phyloP scores from a whole-genome alignment of 2,113 vertebrate species.

The Myotis yumanensis region DNA sequence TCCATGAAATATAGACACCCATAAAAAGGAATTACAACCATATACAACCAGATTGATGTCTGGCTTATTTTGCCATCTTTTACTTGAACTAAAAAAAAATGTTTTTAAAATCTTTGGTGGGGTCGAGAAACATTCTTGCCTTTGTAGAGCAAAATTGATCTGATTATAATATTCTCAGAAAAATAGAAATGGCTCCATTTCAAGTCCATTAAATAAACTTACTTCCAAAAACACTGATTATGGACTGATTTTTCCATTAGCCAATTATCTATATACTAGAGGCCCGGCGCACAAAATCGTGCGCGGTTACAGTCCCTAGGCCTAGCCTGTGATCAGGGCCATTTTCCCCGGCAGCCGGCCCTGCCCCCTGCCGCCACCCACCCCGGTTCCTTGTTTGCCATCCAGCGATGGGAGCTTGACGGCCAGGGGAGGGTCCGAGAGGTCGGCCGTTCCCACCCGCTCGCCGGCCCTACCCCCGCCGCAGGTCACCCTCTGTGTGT shows the following conservation, averaged over 20 bases:
- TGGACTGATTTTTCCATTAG: constrained; percentile 23
- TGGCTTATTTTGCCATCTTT: constrained; percentile 1
- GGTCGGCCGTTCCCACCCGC: too few relatives aligned
- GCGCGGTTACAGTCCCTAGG: too few relatives aligned
- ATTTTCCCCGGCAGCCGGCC: too few relatives aligned
- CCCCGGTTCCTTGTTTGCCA: too few relatives aligned
- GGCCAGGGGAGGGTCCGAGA: too few relatives aligned
- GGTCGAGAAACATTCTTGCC: neutral
- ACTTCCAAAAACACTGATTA: constrained; percentile 26
- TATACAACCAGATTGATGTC: neutral
- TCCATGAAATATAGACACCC: neutral
- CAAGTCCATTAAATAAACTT: constrained; percentile 30
- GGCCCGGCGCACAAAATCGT: too few relatives aligned
- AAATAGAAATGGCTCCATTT: neutral
- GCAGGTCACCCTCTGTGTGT: too few relatives aligned
- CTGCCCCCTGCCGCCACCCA: too few relatives aligned
- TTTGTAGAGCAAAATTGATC: neutral
- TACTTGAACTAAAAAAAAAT: neutral
- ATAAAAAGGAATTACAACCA: constrained; percentile 37
- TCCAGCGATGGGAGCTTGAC: too few relatives aligned
- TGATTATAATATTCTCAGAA: constrained; percentile 1
- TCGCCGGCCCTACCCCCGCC: too few relatives aligned
- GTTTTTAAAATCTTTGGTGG: neutral
- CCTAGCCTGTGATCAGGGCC: too few relatives aligned
- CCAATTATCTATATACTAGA: neutral